Conservation (phyloP, 2,113 vertebrate genomes). For the Scomber scombrus region DNA sequence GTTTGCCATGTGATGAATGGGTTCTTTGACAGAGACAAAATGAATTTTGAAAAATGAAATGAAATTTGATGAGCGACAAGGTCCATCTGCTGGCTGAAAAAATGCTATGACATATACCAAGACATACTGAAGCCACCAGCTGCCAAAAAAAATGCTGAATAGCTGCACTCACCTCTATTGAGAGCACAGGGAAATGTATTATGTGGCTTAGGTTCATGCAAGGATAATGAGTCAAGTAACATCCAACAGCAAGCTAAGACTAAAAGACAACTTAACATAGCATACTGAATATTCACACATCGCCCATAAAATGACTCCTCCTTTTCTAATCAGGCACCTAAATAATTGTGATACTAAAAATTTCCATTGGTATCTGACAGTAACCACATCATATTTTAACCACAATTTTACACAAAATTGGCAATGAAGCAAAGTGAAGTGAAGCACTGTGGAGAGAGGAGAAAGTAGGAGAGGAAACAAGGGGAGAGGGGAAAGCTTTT, state of each 20-base stretch:
- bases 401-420: neutral
- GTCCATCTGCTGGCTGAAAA: constrained; percentile 70
- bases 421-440: constrained; percentile 13
- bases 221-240: neutral
- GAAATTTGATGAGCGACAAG: constrained; percentile 17
- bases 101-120: constrained; percentile 6
- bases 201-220: neutral
- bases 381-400: constrained; percentile 4
- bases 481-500: constrained; percentile 36
- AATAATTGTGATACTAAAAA: neutral
- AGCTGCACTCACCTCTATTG: neutral
- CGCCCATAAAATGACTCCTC: neutral
- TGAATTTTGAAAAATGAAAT: too few relatives aligned
- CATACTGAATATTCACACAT: too few relatives aligned
- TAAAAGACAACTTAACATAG: neutral
- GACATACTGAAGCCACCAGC: neutral
- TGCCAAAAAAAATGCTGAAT: neutral
- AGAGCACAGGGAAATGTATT: neutral
- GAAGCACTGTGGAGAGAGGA: constrained; percentile 14
- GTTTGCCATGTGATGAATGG: neutral
- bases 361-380: neutral
- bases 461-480: neutral
- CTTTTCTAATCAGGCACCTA: neutral
- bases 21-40: neutral
- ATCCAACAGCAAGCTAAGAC: neutral